Evolutionary conservation across 2,888 invertebrate species (phyloP).

Genomic region (Antheraea assamensis): DNA sequence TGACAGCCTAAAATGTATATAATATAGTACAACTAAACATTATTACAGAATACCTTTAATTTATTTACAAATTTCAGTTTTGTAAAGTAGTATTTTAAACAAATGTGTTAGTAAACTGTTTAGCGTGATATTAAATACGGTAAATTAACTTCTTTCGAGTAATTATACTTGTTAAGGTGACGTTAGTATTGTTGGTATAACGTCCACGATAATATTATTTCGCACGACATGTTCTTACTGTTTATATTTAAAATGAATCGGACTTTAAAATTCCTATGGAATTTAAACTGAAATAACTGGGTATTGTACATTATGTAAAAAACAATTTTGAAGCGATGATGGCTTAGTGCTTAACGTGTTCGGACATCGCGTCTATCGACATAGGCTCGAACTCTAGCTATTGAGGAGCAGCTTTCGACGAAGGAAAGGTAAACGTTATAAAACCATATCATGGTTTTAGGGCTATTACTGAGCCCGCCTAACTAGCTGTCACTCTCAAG

Average conservation of each 20-base stretch:
- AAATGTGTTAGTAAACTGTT: not conserved
- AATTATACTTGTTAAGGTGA: slow-evolving; percentile 1
- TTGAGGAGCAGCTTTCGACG: no score
- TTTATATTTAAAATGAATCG: not conserved
- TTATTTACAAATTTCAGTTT: not conserved
- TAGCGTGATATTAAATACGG: not conserved
- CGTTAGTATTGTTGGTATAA: not conserved
- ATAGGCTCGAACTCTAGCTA: no score
- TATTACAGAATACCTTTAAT: not conserved
- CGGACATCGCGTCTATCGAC: no score
- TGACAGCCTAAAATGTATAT: no score
- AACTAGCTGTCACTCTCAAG: no score
- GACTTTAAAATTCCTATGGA: not conserved
- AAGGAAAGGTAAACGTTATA: no score
- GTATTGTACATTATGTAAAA: not conserved
- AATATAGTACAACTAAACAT: not conserved
- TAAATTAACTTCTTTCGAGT: not conserved
- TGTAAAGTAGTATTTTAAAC: not conserved
- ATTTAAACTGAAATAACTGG: not conserved
- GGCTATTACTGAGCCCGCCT: no score
- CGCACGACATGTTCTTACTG: not conserved
- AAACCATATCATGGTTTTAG: no score
- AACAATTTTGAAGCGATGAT: no score
- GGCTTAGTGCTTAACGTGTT: no score
- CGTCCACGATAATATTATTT: not conserved